Percentiles rank a stretch among this genome's conserved stretches.
Conservation (phyloP, 2,113 vertebrate species). For the Arizona elegans region DNA sequence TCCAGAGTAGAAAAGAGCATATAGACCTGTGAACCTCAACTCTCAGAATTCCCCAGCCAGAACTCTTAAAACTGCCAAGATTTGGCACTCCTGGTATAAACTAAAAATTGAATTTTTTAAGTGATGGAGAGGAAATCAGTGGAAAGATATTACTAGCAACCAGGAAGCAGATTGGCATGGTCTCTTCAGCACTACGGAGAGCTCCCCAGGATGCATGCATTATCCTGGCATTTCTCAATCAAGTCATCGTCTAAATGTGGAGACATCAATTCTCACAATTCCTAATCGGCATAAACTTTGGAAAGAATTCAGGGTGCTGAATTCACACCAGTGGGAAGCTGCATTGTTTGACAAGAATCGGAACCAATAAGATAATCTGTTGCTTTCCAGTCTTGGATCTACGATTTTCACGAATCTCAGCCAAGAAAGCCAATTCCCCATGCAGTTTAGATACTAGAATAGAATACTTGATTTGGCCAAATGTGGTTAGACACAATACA, state of each 20-base stretch:
- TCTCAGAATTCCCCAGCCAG: not conserved
- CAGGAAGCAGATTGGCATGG: not conserved
- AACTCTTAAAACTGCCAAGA: not conserved
- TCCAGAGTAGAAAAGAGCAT: not conserved
- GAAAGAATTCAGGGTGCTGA: not conserved
- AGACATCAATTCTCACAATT: not conserved
- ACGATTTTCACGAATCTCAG: not conserved
- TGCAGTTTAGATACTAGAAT: not conserved
- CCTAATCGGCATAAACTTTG: too few species aligned
- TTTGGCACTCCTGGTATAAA: not conserved
- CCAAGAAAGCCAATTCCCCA: not conserved
- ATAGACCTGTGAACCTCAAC: not conserved
- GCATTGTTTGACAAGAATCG: not conserved
- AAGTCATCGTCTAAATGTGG: not conserved
- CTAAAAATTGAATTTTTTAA: too few species aligned
- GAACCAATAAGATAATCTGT: not conserved
- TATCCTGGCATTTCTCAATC: not conserved
- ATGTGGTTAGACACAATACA: too few species aligned
- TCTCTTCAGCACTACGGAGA: constrained; percentile 5
- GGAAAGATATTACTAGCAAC: not conserved
- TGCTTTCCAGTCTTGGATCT: not conserved
- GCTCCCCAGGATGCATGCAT: not conserved
- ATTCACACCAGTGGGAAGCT: not conserved
- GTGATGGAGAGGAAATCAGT: not conserved
- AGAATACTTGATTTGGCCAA: too few species aligned